Base-by-base conservation (phyloP, 2,113 vertebrate species). In the Tiliqua scincoides region DNA sequence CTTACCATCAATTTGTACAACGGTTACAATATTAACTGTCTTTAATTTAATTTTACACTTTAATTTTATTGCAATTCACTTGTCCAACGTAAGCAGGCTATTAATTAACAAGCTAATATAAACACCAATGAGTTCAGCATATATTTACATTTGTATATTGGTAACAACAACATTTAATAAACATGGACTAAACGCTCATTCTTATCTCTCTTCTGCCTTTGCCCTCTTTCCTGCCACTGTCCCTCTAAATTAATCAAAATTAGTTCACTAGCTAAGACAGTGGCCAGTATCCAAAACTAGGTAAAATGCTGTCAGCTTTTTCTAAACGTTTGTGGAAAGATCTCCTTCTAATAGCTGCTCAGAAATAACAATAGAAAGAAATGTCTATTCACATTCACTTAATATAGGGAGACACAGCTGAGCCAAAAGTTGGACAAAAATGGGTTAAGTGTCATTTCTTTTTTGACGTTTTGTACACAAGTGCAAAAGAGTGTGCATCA, bases 301-400 rank as follows among this genome's bases (percentile, higher is more conserved):
- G 32, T 21, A 67, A 52, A 81, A 52, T 61, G 40, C 57, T 57
- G n/a, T 32, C 48, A 57, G 40, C 11, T 82, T 54, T 68, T 15
- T 20, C 32, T 12, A 61, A 79, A 6, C 27, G 25, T 27, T n/a
- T 81, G 67, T 67, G 17, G 23, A 62, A 25, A 40, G 6, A 43
- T 6, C 27, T 35, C 85, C 87, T 92, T 63, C 85, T 82, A 32
- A 8, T 6, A 65, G 54, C 77, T n/a, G 6, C 4, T 85, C 37
- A 82, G 48, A 59, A 85, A 86, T 70, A 63, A 0, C 0, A 86
- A 63, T 0, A 61, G 30, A 48, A 76, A 67, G 12, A 9, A 52
- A n/a, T n/a, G 40, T 79, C 61, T 5, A 25, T 2, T 68, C 10
- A 65, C n/a, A 25, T 23, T 57, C 27, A 10, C 37, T 1, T 37